Percentiles rank a stretch among this genome's conserved stretches.
These are phyloP conservation scores for Lepus timidus DNA, from an alignment of 2,113 vertebrate genomes.

Conservation along the genomic window DNA sequence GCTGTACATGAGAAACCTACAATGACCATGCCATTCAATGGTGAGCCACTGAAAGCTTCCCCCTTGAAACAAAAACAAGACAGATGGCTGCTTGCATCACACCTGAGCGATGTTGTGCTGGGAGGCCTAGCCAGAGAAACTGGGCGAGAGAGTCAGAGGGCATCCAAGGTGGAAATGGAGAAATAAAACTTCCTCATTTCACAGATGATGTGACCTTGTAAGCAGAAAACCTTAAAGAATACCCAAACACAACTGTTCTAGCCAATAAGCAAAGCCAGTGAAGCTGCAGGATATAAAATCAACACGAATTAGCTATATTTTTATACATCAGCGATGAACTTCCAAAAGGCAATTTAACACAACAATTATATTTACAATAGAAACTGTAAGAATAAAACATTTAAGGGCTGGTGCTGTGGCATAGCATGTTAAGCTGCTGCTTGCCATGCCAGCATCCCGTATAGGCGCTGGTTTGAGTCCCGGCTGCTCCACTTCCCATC, in stretches of 20 bases:
- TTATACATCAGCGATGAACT: neutral
- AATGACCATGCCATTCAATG: neutral
- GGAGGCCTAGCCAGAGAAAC: neutral
- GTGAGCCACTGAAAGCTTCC: neutral
- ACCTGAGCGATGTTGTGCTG: neutral
- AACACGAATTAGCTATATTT: neutral
- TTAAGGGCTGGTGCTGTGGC: neutral
- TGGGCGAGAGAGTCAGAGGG: neutral
- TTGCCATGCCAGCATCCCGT: too few species aligned
- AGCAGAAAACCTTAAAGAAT: neutral
- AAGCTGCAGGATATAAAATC: neutral
- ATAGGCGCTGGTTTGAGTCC: too few species aligned
- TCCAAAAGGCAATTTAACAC: neutral
- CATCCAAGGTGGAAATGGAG: neutral
- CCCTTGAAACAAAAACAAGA: neutral
- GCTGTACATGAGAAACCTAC: neutral
- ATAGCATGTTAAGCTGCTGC: too few species aligned
- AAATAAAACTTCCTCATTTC: constrained; percentile 41
- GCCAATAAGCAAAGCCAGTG: neutral
- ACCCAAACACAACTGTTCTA: neutral
- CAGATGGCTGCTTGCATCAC: neutral
- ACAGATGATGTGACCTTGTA: neutral
- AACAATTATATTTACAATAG: neutral
- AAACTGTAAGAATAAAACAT: neutral
- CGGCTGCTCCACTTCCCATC: too few species aligned